A percentile compares a stretch with the other conserved stretches of the same genome.
These are phyloP conservation scores for Nomada goodeniana DNA, from an alignment of 2,888 invertebrate species.

Conservation along the genomic window DNA sequence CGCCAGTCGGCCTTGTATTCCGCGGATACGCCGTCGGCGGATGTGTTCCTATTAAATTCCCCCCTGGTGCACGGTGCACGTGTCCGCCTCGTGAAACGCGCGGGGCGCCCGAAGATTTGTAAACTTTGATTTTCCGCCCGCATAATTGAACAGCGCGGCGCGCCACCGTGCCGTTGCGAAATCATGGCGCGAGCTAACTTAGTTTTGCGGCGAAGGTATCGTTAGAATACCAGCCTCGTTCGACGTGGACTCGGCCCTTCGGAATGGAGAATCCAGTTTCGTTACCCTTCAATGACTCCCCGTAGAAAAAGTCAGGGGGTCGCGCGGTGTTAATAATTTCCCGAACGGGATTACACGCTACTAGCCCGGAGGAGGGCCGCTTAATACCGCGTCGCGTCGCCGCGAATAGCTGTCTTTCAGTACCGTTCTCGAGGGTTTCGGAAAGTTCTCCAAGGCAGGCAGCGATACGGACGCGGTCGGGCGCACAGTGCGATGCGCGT, in stretches of 20 bases:
- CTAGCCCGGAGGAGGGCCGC: conserved; percentile 19
- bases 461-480: conserved; percentile 24
- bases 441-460: conserved; percentile 54
- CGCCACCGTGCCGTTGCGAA: no score
- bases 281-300: not conserved
- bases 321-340: conserved; percentile 54
- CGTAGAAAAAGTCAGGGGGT: conserved; percentile 11
- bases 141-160: not conserved
- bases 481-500: conserved; percentile 58
- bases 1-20: conserved; percentile 48
- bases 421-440: conserved; percentile 59
- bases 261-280: not conserved
- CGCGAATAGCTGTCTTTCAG: conserved; percentile 49
- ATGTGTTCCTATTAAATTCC: conserved; percentile 38
- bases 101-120: not conserved
- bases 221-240: not conserved
- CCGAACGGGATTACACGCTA: conserved; percentile 51
- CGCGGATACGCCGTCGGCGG: conserved; percentile 20
- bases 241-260: not conserved
- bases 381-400: conserved; percentile 50
- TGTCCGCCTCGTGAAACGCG: not conserved
- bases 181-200: not conserved
- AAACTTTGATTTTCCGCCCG: not conserved
- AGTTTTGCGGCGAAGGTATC: not conserved
- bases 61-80: no score